Evolutionary conservation across 2,888 invertebrate species (phyloP).

Genomic region (Mimas tiliae): DNA sequence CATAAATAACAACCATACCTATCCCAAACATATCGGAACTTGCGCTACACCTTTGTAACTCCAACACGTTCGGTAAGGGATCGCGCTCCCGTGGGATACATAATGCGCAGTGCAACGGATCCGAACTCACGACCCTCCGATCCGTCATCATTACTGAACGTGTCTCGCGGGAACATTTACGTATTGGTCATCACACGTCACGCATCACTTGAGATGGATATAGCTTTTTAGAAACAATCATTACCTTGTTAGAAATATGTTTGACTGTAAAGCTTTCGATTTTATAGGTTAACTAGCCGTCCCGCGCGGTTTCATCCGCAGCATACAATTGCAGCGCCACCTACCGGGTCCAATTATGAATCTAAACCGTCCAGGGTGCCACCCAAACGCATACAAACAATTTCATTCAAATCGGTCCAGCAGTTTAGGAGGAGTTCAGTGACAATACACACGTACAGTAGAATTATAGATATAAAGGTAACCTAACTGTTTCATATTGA

Average conservation of each 20-base stretch:
- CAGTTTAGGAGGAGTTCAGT: no score
- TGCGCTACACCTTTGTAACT: neutral
- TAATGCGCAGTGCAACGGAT: neutral
- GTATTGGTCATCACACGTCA: neutral
- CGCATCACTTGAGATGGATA: neutral
- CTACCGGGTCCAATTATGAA: no score
- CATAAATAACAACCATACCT: neutral
- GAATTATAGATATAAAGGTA: no score
- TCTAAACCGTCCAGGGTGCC: no score
- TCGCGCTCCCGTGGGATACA: neutral
- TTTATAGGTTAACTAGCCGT: no score
- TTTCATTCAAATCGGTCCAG: no score
- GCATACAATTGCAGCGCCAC: no score
- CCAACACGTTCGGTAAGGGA: neutral
- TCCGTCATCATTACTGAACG: conserved; percentile 9
- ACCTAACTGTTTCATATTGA: no score
- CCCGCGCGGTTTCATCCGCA: no score
- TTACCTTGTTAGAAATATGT: neutral
- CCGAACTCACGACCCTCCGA: neutral
- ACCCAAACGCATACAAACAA: no score
- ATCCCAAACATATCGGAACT: neutral
- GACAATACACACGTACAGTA: no score
- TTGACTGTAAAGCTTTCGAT: no score
- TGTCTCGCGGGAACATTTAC: conserved; percentile 12
- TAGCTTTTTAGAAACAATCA: neutral